Evolutionary conservation across 2,113 vertebrate species (phyloP).

Genomic region (Rissa tridactyla): DNA sequence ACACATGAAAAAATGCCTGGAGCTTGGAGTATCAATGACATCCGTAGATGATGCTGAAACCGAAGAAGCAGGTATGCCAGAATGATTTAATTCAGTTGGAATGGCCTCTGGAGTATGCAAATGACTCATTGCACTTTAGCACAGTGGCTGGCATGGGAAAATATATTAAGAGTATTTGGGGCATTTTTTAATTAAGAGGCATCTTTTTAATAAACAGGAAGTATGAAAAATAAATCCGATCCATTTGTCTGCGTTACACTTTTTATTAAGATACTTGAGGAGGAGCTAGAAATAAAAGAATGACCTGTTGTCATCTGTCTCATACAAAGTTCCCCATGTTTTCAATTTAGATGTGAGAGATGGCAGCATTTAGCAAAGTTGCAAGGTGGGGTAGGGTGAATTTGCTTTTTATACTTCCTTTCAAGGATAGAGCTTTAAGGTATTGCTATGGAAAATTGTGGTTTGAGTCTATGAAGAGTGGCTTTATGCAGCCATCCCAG

Average conservation of each 20-base stretch:
- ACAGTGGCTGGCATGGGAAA: background rate
- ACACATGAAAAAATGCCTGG: slow-evolving; percentile 99
- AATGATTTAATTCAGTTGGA: slow-evolving; percentile 13
- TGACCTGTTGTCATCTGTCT: background rate
- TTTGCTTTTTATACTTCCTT: background rate
- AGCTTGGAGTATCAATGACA: slow-evolving; percentile 95
- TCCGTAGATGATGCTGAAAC: slow-evolving; percentile 90
- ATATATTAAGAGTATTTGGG: slow-evolving; percentile 1
- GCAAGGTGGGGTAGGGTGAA: background rate
- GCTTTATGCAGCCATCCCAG: background rate
- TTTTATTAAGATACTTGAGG: background rate
- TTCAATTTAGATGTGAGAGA: background rate
- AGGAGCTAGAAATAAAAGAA: background rate
- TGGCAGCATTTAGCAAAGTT: background rate
- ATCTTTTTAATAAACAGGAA: slow-evolving; percentile 38
- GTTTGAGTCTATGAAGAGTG: background rate
- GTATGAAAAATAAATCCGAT: background rate
- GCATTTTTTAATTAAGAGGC: background rate
- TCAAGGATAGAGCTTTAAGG: background rate
- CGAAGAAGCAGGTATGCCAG: slow-evolving; percentile 88
- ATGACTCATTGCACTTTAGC: slow-evolving; percentile 39
- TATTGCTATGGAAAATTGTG: background rate
- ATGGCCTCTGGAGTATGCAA: background rate
- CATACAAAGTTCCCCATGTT: background rate
- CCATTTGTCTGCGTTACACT: background rate